These are phyloP conservation scores for Sebastes oblongus DNA, from an alignment of 2,797 vertebrate species.

Conservation along the genomic window DNA sequence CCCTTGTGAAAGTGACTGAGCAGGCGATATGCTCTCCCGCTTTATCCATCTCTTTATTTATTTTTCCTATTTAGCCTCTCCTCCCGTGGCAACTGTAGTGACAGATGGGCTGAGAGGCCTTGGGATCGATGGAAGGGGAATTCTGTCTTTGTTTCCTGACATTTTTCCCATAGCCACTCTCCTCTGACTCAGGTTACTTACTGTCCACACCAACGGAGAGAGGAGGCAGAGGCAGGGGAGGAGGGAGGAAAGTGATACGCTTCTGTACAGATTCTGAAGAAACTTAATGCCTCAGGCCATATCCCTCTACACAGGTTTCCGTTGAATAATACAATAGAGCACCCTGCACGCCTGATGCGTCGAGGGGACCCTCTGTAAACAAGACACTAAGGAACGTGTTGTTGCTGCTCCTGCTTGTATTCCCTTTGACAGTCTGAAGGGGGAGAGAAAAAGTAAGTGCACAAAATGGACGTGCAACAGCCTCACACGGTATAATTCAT, in stretches of 20 bases:
- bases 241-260: conserved; percentile 60
- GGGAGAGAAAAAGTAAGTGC: conserved; percentile 29
- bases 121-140: conserved; percentile 71
- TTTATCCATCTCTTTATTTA: conserved; percentile 70
- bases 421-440: conserved; percentile 29
- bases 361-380: conserved; percentile 68
- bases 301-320: conserved; percentile 79
- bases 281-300: conserved; percentile 80
- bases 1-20: conserved; percentile 68
- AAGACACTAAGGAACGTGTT: conserved; percentile 62
- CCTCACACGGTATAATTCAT: conserved; percentile 52
- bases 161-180: conserved; percentile 82
- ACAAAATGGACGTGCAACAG: conserved; percentile 36
- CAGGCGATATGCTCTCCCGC: conserved; percentile 39
- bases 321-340: conserved; percentile 83
- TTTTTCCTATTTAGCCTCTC: conserved; percentile 68
- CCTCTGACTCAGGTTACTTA: conserved; percentile 80
- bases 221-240: conserved; percentile 40
- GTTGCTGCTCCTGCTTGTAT: conserved; percentile 45
- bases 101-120: conserved; percentile 71
- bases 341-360: conserved; percentile 65
- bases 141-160: conserved; percentile 81
- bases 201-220: conserved; percentile 68
- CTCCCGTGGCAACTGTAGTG: conserved; percentile 56
- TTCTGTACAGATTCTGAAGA: conserved; percentile 78